A percentile compares a stretch with the other conserved stretches of the same genome.
Conservation (phyloP, 2,888 invertebrate genomes). For the Meiosimyza decipiens region DNA sequence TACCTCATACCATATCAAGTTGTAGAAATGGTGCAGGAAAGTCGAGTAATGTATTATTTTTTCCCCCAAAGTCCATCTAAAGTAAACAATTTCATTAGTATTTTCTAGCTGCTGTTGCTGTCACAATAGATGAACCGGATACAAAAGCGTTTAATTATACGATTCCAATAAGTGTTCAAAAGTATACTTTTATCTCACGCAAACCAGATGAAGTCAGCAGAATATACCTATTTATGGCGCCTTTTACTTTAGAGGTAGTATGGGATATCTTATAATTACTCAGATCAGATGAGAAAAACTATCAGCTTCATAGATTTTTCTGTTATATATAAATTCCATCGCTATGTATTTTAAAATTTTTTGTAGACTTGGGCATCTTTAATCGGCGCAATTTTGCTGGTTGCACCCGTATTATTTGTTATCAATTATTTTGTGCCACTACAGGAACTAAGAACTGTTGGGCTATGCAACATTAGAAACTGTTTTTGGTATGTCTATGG, state of each 20-base stretch:
- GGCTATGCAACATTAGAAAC: slow-evolving; percentile 66
- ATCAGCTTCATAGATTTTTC: neutral
- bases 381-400: slow-evolving; percentile 76
- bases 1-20: slow-evolving; percentile 57
- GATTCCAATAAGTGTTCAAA: slow-evolving; percentile 79
- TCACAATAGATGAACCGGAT: slow-evolving; percentile 61
- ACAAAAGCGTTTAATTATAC: slow-evolving; percentile 78
- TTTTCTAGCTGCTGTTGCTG: slow-evolving; percentile 63
- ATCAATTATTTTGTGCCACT: slow-evolving; percentile 78
- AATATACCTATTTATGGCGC: slow-evolving; percentile 84
- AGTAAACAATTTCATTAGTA: slow-evolving; percentile 45
- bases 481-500: slow-evolving; percentile 83
- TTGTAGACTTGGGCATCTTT: slow-evolving; percentile 86
- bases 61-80: neutral
- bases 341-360: slow-evolving; percentile 38
- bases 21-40: slow-evolving; percentile 55
- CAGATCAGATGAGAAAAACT: neutral
- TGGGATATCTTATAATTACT: neutral
- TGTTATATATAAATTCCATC: no score
- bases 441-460: slow-evolving; percentile 61
- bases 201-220: slow-evolving; percentile 84
- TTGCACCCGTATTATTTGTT: slow-evolving; percentile 81
- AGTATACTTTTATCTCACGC: slow-evolving; percentile 82
- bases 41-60: slow-evolving; percentile 47
- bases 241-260: slow-evolving; percentile 78